These are phyloP conservation scores for Poeciliopsis turrubarensis DNA, from an alignment of 2,113 vertebrate genomes.

Conservation along the genomic window DNA sequence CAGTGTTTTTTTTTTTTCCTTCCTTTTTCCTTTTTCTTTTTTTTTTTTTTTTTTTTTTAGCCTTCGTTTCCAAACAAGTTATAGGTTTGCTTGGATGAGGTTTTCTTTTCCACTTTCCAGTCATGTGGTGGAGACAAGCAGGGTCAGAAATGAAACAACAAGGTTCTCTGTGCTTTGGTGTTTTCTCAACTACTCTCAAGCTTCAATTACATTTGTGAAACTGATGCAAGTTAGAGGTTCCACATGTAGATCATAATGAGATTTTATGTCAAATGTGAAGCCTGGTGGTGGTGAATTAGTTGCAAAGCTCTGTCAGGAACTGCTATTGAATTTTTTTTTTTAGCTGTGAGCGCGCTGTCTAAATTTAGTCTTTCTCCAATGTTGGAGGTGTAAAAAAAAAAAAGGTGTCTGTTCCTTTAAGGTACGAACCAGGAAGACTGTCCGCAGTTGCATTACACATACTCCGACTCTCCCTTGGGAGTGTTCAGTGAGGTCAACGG, in stretches of 20 bases:
- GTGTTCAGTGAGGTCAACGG: conserved; percentile 15
- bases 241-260: not conserved
- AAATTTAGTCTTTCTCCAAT: not conserved
- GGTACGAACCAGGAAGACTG: conserved; percentile 19
- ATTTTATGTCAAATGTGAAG: not conserved
- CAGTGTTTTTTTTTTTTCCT: too few relatives aligned
- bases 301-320: not conserved
- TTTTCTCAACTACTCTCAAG: not conserved
- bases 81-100: not conserved
- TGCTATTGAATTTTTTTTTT: not conserved
- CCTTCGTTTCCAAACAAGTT: not conserved
- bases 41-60: not conserved
- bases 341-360: not conserved
- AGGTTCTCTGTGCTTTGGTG: not conserved
- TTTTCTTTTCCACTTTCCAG: conserved; percentile 1
- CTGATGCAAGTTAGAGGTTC: not conserved
- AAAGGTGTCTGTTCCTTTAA: not conserved
- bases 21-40: too few relatives aligned
- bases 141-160: not conserved
- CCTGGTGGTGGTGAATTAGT: too few relatives aligned
- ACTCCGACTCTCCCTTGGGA: conserved; percentile 12
- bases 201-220: conserved; percentile 26
- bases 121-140: conserved; percentile 3
- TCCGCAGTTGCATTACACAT: not conserved
- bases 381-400: not conserved